phyloP scores from a whole-genome alignment of 37 sponge, comb jelly and placozoan species.

The Cliona cf. orientalis region DNA sequence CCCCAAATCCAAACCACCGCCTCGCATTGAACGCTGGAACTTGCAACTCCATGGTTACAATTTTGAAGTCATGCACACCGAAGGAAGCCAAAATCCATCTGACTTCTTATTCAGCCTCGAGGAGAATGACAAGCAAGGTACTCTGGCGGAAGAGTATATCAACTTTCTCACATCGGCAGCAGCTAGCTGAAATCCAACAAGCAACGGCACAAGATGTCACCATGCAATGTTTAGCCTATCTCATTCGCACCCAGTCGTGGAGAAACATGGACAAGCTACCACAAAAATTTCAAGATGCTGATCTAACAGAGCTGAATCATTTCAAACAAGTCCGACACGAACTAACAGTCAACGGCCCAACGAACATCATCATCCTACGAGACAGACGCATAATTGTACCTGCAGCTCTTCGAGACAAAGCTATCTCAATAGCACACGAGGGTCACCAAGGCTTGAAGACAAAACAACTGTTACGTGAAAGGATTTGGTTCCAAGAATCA shows the following conservation, averaged over 20 bases:
- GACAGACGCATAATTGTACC: constrained; percentile 39
- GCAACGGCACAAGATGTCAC: constrained; percentile 28
- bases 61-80: constrained; percentile 23
- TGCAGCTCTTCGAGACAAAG: background rate
- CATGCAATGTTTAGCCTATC: constrained; percentile 3
- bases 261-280: background rate
- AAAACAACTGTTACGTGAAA: constrained; percentile 37
- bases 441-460: constrained; percentile 52
- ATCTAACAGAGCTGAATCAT: background rate
- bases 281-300: background rate
- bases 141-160: constrained; percentile 27
- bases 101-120: constrained; percentile 21
- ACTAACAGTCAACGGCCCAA: constrained; percentile 11
- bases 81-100: constrained; percentile 47
- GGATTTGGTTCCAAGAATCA: constrained; percentile 36
- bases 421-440: constrained; percentile 27
- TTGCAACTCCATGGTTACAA: constrained; percentile 47
- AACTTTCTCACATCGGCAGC: constrained; percentile 14
- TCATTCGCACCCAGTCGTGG: background rate
- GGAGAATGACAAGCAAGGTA: background rate
- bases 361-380: constrained; percentile 21
- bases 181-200: constrained; percentile 32
- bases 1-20: constrained; percentile 46
- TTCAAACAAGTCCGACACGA: background rate
- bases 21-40: constrained; percentile 54